Percentiles rank a stretch among this genome's conserved stretches.
Conservation (phyloP, 2,888 invertebrate species). For the Sinohyriopsis cumingii region DNA sequence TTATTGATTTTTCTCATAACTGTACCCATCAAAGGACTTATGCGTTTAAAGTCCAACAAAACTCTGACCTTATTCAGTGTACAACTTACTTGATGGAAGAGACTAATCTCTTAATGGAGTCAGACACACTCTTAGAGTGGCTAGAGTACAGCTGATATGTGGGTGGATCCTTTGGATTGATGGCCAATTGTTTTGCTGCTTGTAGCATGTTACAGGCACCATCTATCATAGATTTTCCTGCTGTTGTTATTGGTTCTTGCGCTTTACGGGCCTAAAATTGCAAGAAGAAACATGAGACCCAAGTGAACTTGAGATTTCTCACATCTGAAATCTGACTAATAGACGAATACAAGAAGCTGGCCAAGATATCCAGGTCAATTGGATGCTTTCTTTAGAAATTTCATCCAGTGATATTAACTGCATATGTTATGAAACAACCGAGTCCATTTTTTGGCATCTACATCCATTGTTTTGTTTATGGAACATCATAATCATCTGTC, state of each 20-base stretch:
- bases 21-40: too few species aligned
- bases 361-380: not conserved
- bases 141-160: constrained; percentile 95
- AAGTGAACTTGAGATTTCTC: constrained; percentile 3
- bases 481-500: too few species aligned
- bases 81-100: constrained; percentile 84
- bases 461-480: too few species aligned
- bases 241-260: constrained; percentile 90
- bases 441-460: too few species aligned
- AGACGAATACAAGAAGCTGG: not conserved
- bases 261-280: constrained; percentile 79
- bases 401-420: not conserved
- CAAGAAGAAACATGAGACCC: not conserved
- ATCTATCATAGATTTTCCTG: constrained; percentile 85
- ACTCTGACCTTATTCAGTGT: too few species aligned
- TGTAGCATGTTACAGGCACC: constrained; percentile 92
- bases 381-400: not conserved
- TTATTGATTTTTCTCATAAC: too few species aligned
- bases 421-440: too few species aligned
- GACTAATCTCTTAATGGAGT: constrained; percentile 95
- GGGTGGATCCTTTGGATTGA: constrained; percentile 90
- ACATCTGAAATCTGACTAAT: not conserved
- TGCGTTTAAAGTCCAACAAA: too few species aligned
- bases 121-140: constrained; percentile 96
- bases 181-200: constrained; percentile 90